phyloP scores from a whole-genome alignment of 2,797 vertebrate species.

The Prunella strophiata region DNA sequence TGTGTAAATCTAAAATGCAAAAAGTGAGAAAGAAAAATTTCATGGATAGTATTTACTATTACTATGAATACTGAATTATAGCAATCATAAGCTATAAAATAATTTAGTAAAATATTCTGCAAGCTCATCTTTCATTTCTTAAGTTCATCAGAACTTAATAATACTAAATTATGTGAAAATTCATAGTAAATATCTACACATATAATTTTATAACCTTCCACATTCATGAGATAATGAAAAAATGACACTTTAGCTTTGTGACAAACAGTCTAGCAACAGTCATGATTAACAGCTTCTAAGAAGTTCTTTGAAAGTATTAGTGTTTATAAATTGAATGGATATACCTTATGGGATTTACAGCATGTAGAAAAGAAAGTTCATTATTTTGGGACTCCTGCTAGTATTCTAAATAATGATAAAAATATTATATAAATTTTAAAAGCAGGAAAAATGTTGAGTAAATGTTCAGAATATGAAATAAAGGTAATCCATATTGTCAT shows the following conservation, averaged over 20 bases:
- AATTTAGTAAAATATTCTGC: not conserved
- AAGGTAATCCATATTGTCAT: not conserved
- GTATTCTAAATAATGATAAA: not conserved
- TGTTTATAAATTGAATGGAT: not conserved
- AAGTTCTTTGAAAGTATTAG: not conserved
- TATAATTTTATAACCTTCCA: not conserved
- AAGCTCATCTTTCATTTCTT: constrained; percentile 25
- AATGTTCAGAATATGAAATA: not conserved
- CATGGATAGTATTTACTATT: not conserved
- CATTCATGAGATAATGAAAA: not conserved
- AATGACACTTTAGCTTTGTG: not conserved
- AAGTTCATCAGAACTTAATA: not conserved
- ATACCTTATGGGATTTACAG: not conserved
- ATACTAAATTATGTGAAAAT: not conserved
- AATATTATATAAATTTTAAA: not conserved
- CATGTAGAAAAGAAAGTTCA: not conserved
- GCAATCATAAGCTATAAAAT: not conserved
- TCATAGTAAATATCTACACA: not conserved
- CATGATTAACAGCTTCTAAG: not conserved
- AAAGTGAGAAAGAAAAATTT: not conserved
- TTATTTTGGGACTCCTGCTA: not conserved
- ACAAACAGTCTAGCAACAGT: not conserved
- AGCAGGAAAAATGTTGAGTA: not conserved
- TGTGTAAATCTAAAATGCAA: not conserved
- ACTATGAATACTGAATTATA: not conserved